A percentile compares a stretch with the other conserved stretches of the same genome.
phyloP scores from a whole-genome alignment of 2,888 invertebrate genomes.

The Agonum fuliginosum region DNA sequence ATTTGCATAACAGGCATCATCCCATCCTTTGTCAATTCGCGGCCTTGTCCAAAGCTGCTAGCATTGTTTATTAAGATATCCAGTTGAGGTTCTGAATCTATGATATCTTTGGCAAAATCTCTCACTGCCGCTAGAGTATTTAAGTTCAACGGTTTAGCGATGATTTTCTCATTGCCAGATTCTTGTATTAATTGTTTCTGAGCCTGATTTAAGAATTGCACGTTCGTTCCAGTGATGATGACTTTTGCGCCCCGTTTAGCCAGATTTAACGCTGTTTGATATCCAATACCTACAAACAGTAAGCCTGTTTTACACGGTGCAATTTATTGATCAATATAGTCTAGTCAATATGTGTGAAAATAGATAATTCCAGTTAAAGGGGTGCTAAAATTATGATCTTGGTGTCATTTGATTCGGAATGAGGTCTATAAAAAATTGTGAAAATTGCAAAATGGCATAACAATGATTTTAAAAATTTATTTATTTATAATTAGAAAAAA shows the following conservation, averaged over 20 bases:
- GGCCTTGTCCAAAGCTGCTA: constrained; percentile 74
- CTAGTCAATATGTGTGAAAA: too few relatives aligned
- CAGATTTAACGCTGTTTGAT: constrained; percentile 71
- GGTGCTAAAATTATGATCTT: too few relatives aligned
- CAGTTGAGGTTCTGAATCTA: constrained; percentile 74
- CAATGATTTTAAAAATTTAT: too few relatives aligned
- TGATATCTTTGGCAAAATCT: constrained; percentile 79
- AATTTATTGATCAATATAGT: too few relatives aligned
- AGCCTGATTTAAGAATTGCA: constrained; percentile 67
- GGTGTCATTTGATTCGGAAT: too few relatives aligned
- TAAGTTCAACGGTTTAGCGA: constrained; percentile 74
- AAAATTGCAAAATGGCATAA: too few relatives aligned
- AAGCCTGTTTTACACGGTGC: too few relatives aligned
- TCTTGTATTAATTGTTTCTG: constrained; percentile 68
- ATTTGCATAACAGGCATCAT: constrained; percentile 80
- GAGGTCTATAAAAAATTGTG: too few relatives aligned
- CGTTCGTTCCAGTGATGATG: constrained; percentile 75
- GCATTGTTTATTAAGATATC: constrained; percentile 82
- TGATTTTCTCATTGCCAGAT: constrained; percentile 70
- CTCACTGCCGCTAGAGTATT: constrained; percentile 76
- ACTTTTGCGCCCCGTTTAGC: constrained; percentile 75
- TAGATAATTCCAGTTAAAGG: too few relatives aligned
- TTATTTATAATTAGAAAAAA: too few relatives aligned
- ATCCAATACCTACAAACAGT: constrained; percentile 72
- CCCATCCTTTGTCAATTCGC: constrained; percentile 78